phyloP scores from a whole-genome alignment of 2,888 invertebrate species.

The Acanthococcus lagerstroemiae region DNA sequence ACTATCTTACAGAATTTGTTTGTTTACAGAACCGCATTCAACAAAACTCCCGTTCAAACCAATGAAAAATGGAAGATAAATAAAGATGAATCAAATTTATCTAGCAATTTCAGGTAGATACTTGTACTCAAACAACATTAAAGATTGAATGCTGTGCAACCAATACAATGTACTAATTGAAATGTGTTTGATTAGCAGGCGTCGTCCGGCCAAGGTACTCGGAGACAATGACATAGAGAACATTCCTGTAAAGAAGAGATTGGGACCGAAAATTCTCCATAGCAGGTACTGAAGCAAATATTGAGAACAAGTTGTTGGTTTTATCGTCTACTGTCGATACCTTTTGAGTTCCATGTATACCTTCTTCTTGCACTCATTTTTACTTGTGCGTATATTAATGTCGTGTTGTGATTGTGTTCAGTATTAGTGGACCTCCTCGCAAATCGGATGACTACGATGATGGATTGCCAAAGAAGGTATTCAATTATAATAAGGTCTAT shows the following conservation, averaged over 20 bases:
- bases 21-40: conserved; percentile 6
- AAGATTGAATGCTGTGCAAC: neutral
- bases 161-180: too few species aligned
- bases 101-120: neutral
- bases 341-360: neutral
- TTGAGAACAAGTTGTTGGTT: too few species aligned
- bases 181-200: neutral
- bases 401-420: neutral
- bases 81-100: conserved; percentile 5
- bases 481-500: neutral
- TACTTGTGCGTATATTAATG: neutral
- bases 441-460: conserved; percentile 11
- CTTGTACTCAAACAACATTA: neutral
- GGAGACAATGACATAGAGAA: conserved; percentile 18
- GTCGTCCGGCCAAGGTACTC: conserved; percentile 13
- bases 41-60: conserved; percentile 1
- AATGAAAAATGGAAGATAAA: conserved; percentile 16
- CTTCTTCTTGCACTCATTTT: neutral
- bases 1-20: too few species aligned
- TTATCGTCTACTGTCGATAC: neutral
- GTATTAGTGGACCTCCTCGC: conserved; percentile 17
- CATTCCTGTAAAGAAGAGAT: conserved; percentile 18
- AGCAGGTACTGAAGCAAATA: conserved; percentile 3
- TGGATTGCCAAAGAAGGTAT: conserved; percentile 10
- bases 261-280: conserved; percentile 24